Conservation (phyloP, 1,140 invertebrate genomes). For the Drosophila auraria region DNA sequence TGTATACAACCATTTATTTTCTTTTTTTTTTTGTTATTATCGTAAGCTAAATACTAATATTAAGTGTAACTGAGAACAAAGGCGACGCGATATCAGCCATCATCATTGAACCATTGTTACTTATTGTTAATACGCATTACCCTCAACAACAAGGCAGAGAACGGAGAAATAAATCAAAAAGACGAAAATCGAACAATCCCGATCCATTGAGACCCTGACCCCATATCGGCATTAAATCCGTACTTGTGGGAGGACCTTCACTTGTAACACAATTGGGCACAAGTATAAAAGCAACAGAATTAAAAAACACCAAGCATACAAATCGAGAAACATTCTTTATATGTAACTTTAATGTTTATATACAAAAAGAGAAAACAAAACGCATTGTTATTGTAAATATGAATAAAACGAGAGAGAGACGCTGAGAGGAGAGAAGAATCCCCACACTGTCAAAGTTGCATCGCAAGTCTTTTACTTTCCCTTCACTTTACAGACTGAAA, state of each 20-base stretch:
- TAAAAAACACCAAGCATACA: neutral
- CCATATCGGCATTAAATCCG: slow-evolving; percentile 29
- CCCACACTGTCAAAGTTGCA: slow-evolving; percentile 50
- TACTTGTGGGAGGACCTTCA: slow-evolving; percentile 4
- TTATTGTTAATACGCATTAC: slow-evolving; percentile 40
- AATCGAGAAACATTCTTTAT: slow-evolving; percentile 28
- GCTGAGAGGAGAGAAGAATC: slow-evolving; percentile 4
- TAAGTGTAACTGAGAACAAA: slow-evolving; percentile 50
- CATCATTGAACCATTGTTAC: slow-evolving; percentile 47
- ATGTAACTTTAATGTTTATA: slow-evolving; percentile 30
- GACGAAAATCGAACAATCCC: slow-evolving; percentile 21
- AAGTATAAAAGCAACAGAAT: slow-evolving; percentile 4
- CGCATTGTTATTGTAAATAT: slow-evolving; percentile 42
- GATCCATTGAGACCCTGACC: slow-evolving; percentile 8
- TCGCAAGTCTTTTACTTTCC: neutral
- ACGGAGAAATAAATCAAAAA: slow-evolving; percentile 4
- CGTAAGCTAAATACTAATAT: slow-evolving; percentile 35
- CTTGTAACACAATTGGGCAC: slow-evolving; percentile 19
- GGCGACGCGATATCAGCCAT: slow-evolving; percentile 24
- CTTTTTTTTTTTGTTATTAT: slow-evolving; percentile 29
- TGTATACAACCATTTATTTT: neutral
- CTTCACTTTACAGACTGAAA: neutral
- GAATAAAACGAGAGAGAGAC: slow-evolving; percentile 45
- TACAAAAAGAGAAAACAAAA: neutral
- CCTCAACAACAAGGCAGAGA: slow-evolving; percentile 4